Percentiles rank a stretch among this genome's conserved stretches.
These are phyloP conservation scores for Amphibalanus amphitrite DNA, from an alignment of 1,140 invertebrate genomes.

Conservation along the genomic window DNA sequence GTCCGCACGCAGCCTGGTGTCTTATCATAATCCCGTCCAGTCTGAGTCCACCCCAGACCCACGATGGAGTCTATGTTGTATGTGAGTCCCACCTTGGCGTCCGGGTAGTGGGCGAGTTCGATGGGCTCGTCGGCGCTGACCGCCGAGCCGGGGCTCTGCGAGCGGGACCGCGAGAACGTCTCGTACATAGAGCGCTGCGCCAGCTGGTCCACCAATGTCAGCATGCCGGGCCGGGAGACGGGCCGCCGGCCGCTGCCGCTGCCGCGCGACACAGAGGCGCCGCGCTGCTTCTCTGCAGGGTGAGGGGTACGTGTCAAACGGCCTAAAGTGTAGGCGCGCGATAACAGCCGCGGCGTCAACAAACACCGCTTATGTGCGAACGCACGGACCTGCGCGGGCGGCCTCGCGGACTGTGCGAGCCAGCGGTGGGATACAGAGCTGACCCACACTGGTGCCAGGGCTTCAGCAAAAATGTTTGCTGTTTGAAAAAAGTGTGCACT, in stretches of 20 bases:
- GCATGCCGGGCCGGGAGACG: constrained; percentile 48
- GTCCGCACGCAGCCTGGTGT: too few species aligned
- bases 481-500: too few species aligned
- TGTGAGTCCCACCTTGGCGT: constrained; percentile 80
- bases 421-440: too few species aligned
- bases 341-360: constrained; percentile 45
- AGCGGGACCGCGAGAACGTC: constrained; percentile 39
- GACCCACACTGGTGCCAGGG: too few species aligned
- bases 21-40: too few species aligned
- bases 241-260: constrained; percentile 13
- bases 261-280: not conserved
- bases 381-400: too few species aligned
- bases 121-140: constrained; percentile 97
- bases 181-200: not conserved
- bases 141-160: constrained; percentile 70
- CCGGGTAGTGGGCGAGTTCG: constrained; percentile 87
- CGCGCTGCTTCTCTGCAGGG: constrained; percentile 4
- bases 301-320: constrained; percentile 18
- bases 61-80: too few species aligned
- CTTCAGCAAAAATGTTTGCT: too few species aligned
- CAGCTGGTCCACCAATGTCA: constrained; percentile 62
- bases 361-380: not conserved
- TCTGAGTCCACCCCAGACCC: too few species aligned
- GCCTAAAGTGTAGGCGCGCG: constrained; percentile 81
- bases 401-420: too few species aligned